phyloP scores from a whole-genome alignment of 2,888 invertebrate species.

The Bruchidius siliquastri region DNA sequence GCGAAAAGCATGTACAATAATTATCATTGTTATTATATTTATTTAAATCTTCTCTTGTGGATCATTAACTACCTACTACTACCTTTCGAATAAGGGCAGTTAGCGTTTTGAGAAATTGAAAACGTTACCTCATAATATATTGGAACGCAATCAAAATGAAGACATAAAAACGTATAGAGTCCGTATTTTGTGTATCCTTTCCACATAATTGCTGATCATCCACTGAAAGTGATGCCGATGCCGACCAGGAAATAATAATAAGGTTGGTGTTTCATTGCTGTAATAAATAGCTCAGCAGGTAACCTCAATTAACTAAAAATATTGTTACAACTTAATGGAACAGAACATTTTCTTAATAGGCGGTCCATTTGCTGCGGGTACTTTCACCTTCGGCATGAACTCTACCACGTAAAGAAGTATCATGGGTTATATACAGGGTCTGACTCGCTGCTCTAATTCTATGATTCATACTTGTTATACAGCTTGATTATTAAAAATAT shows the following conservation, averaged over 20 bases:
- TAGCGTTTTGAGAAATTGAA: too few relatives aligned
- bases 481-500: too few relatives aligned
- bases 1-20: too few relatives aligned
- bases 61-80: too few relatives aligned
- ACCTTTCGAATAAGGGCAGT: too few relatives aligned
- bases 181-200: neutral
- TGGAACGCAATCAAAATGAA: neutral
- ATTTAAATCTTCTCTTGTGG: too few relatives aligned
- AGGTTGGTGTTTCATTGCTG: neutral
- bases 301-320: neutral
- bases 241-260: neutral
- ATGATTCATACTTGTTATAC: too few relatives aligned
- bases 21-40: too few relatives aligned
- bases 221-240: neutral
- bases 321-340: neutral
- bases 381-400: neutral
- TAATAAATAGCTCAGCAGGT: neutral
- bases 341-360: neutral
- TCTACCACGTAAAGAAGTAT: neutral
- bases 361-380: neutral
- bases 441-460: neutral
- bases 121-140: neutral
- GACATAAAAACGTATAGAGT: neutral
- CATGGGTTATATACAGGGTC: neutral
- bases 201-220: neutral